Percentiles rank a stretch among this genome's conserved stretches.
phyloP scores from a whole-genome alignment of 2,113 vertebrate genomes.

The Muntiacus reevesi region DNA sequence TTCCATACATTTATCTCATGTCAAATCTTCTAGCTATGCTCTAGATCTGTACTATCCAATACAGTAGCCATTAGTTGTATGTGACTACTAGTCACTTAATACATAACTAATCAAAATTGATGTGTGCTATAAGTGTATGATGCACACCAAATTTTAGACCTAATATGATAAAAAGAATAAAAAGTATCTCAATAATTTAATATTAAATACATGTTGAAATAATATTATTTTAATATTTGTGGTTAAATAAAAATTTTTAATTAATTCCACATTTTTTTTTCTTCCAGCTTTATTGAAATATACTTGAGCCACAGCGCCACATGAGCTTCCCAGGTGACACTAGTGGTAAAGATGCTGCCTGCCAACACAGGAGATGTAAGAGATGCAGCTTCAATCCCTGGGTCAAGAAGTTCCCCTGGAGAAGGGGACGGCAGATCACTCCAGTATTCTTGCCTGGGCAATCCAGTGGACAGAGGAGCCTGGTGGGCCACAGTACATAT shows the following conservation, averaged over 20 bases:
- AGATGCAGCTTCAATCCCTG: neutral
- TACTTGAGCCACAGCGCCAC: neutral
- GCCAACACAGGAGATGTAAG: neutral
- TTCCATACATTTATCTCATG: neutral
- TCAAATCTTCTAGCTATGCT: neutral
- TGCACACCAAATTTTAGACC: neutral
- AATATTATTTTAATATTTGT: neutral
- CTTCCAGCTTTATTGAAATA: neutral
- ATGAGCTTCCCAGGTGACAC: neutral
- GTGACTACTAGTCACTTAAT: neutral
- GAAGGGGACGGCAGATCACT: neutral
- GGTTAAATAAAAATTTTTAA: neutral
- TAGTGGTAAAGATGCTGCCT: neutral
- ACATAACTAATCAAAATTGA: neutral
- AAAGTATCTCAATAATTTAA: neutral
- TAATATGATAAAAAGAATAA: neutral
- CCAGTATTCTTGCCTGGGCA: neutral
- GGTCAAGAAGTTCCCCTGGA: neutral
- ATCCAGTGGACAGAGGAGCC: neutral
- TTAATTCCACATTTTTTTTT: neutral
- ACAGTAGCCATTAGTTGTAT: neutral
- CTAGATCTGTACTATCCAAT: neutral
- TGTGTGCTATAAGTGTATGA: neutral
- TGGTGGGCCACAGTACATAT: neutral
- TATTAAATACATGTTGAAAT: neutral